These are phyloP conservation scores for Therioaphis trifolii DNA, from an alignment of 2,888 invertebrate genomes.

Conservation along the genomic window DNA sequence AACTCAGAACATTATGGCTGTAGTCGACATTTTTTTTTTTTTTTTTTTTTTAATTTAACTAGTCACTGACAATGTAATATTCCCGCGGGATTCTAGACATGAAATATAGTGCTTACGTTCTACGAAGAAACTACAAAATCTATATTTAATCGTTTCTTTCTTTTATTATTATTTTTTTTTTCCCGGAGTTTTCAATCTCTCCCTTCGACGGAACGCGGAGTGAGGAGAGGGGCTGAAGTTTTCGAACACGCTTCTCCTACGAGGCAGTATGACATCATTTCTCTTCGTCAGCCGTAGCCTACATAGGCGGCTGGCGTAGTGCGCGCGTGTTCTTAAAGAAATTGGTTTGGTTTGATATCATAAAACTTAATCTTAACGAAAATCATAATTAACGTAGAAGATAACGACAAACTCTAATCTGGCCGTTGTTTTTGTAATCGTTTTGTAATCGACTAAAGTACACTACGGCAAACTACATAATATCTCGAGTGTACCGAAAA, in stretches of 20 bases:
- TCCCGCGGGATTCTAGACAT: slow-evolving; percentile 14
- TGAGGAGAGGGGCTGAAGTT: background rate
- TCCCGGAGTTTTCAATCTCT: slow-evolving; percentile 29
- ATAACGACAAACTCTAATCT: background rate
- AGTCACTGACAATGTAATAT: background rate
- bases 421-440: background rate
- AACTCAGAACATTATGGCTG: background rate
- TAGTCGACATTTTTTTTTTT: slow-evolving; percentile 7
- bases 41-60: slow-evolving; percentile 7
- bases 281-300: background rate
- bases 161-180: no score
- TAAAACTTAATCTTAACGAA: background rate
- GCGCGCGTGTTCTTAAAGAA: background rate
- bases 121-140: slow-evolving; percentile 31
- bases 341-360: background rate
- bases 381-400: background rate
- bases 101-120: slow-evolving; percentile 11
- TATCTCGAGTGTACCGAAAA: background rate
- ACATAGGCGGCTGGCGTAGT: no score
- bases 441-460: background rate
- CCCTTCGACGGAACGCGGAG: background rate
- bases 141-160: slow-evolving; percentile 56
- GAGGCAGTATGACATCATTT: background rate
- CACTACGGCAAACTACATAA: background rate
- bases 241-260: background rate